Percentiles rank a stretch among this genome's conserved stretches.
Evolutionary conservation across 2,797 vertebrate species (phyloP).

Genomic region (Pyrrhura leucotis): DNA sequence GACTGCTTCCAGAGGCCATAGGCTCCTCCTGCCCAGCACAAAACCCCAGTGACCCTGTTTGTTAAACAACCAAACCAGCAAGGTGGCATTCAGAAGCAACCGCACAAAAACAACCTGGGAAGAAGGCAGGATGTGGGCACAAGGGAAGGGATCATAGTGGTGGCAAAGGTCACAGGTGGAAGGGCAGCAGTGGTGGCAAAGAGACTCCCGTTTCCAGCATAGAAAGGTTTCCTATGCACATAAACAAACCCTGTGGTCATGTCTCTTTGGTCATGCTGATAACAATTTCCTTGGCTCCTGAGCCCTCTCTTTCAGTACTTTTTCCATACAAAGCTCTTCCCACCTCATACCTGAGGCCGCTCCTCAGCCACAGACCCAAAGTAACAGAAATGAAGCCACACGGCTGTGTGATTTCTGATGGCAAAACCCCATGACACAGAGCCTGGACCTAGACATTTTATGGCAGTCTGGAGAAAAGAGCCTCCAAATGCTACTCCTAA

Average conservation of each 20-base stretch:
- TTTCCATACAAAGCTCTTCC: not conserved
- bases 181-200: not conserved
- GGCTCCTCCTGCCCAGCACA: not conserved
- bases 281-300: not conserved
- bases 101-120: not conserved
- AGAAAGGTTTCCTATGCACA: not conserved
- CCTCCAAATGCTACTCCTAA: not conserved
- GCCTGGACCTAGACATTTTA: not conserved
- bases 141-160: not conserved
- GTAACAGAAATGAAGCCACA: not conserved
- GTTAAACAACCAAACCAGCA: not conserved
- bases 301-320: not conserved
- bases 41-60: not conserved
- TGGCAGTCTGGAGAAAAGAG: not conserved
- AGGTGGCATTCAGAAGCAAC: not conserved
- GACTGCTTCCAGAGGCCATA: not conserved
- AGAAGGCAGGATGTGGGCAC: not conserved
- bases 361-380: not conserved
- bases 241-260: not conserved
- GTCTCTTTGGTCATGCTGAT: not conserved
- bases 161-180: not conserved
- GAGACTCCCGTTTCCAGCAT: not conserved
- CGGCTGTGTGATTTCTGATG: rapidly evolving
- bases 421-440: rapidly evolving
- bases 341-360: not conserved